These are phyloP conservation scores for Diorhabda carinulata DNA, from an alignment of 1,140 invertebrate genomes.

Conservation along the genomic window DNA sequence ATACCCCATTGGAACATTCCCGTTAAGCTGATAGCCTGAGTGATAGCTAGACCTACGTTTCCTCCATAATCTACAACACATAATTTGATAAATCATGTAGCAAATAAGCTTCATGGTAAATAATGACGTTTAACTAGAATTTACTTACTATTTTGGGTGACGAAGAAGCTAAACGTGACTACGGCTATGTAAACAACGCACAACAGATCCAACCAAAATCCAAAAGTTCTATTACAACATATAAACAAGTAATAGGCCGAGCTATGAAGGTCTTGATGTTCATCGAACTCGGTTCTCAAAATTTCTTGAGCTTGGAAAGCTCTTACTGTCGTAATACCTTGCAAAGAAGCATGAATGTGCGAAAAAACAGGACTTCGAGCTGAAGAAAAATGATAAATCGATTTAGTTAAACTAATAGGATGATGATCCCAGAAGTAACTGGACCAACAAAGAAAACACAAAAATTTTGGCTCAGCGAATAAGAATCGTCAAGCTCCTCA, in stretches of 20 bases:
- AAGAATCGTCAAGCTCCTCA: too few species aligned
- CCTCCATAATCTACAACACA: conserved; percentile 48
- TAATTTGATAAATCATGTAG: neutral
- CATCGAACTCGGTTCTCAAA: conserved; percentile 45
- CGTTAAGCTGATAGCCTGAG: conserved; percentile 54
- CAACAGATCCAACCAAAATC: conserved; percentile 74
- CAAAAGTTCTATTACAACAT: conserved; percentile 62
- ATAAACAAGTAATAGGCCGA: conserved; percentile 64
- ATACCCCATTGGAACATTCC: conserved; percentile 71
- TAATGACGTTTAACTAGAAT: neutral
- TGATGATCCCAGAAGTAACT: too few species aligned
- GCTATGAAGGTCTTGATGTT: conserved; percentile 58
- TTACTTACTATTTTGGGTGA: conserved; percentile 54
- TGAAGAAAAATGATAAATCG: conserved; percentile 38
- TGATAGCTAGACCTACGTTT: conserved; percentile 57
- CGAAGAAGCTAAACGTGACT: conserved; percentile 67
- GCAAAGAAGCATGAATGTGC: conserved; percentile 82
- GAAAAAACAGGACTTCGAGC: conserved; percentile 79
- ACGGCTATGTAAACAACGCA: conserved; percentile 70
- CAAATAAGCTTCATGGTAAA: neutral
- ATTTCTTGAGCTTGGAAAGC: conserved; percentile 76
- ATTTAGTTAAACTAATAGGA: too few species aligned
- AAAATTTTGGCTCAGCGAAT: too few species aligned
- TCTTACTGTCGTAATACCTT: conserved; percentile 85
- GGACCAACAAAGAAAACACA: too few species aligned